These are phyloP conservation scores for Heterohyrax brucei DNA, from an alignment of 2,797 vertebrate genomes.

Conservation along the genomic window DNA sequence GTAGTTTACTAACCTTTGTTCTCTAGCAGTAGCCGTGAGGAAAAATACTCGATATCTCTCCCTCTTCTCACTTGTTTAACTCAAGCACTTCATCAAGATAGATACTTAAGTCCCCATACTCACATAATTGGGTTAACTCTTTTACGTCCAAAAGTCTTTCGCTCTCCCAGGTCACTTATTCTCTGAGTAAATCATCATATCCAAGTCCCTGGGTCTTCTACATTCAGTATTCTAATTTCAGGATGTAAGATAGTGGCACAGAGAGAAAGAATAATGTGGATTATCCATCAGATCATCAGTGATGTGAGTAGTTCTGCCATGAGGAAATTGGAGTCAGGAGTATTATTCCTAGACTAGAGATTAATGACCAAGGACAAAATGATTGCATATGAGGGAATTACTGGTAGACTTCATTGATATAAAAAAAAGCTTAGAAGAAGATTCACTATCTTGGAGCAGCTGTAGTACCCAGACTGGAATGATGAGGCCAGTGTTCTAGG, in stretches of 20 bases:
- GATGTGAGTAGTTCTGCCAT: background rate
- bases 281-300: background rate
- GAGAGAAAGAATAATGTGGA: background rate
- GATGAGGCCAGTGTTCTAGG: background rate
- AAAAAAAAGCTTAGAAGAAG: background rate
- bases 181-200: background rate
- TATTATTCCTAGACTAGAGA: background rate
- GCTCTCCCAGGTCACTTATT: background rate
- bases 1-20: background rate
- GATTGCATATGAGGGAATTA: background rate
- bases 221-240: background rate
- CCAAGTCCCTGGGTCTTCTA: background rate
- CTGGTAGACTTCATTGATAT: background rate
- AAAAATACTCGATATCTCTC: background rate
- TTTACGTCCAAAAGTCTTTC: rapidly evolving
- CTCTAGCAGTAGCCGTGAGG: background rate
- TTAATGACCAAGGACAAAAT: constrained; percentile 51
- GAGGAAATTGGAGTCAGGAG: background rate
- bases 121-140: background rate
- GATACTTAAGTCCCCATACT: background rate
- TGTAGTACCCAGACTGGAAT: background rate
- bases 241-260: background rate
- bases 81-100: background rate
- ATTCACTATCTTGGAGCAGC: background rate
- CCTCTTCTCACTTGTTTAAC: background rate